A percentile compares a stretch with the other conserved stretches of the same genome.
Evolutionary conservation across 1,140 invertebrate genomes (phyloP).

Genomic region (Elymnias hypermnestra): DNA sequence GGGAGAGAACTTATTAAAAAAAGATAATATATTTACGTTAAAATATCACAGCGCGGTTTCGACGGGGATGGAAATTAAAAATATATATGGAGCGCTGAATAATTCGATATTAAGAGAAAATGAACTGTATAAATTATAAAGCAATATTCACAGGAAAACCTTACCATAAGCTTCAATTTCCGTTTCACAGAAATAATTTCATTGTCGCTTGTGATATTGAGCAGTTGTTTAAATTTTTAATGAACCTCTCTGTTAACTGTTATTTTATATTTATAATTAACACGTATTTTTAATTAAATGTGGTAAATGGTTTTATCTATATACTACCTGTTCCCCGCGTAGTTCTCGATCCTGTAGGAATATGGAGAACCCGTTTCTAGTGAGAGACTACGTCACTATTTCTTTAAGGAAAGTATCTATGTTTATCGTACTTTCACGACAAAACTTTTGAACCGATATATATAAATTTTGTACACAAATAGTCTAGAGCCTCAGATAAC

Average conservation of each 20-base stretch:
- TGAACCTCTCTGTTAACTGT: background rate
- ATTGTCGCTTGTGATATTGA: background rate
- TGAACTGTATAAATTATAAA: slow-evolving; percentile 8
- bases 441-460: too few relatives aligned
- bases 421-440: too few relatives aligned
- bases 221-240: background rate
- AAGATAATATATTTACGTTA: slow-evolving; percentile 2
- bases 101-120: slow-evolving; percentile 5
- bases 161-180: slow-evolving; percentile 1
- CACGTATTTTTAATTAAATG: too few relatives aligned
- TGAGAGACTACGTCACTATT: too few relatives aligned
- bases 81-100: background rate
- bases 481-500: too few relatives aligned
- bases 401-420: too few relatives aligned
- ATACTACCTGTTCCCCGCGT: too few relatives aligned
- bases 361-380: too few relatives aligned
- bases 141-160: slow-evolving; percentile 1
- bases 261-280: background rate
- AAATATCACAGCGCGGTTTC: slow-evolving; percentile 2
- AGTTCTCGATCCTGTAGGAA: too few relatives aligned
- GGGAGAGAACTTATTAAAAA: background rate
- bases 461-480: too few relatives aligned
- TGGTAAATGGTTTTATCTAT: too few relatives aligned
- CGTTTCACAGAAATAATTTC: background rate
- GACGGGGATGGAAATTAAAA: slow-evolving; percentile 1